A percentile compares a stretch with the other conserved stretches of the same genome.
phyloP scores from a whole-genome alignment of 2,888 invertebrate genomes.

The Drosophila aldrichi region DNA sequence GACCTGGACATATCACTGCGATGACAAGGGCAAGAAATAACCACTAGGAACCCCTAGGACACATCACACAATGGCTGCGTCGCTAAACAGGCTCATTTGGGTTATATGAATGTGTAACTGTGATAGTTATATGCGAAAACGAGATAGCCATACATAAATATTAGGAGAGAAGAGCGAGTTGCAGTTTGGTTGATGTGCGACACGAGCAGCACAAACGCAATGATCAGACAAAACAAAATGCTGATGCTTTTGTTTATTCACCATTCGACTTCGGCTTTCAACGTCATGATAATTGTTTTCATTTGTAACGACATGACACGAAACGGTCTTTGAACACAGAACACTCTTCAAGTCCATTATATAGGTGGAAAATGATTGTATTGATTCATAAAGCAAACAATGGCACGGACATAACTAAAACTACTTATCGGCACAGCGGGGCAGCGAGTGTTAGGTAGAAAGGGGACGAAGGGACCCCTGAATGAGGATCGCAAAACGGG shows the following conservation, averaged over 20 bases:
- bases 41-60: conserved; percentile 10
- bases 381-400: conserved; percentile 66
- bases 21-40: conserved; percentile 16
- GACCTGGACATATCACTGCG: conserved; percentile 8
- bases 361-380: conserved; percentile 72
- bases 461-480: conserved; percentile 8
- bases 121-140: conserved; percentile 4
- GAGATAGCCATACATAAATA: background rate
- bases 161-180: background rate
- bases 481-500: conserved; percentile 4
- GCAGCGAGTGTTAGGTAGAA: conserved; percentile 10
- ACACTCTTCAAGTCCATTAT: conserved; percentile 61
- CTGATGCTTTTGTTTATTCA: conserved; percentile 60
- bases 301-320: conserved; percentile 72
- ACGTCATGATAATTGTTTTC: conserved; percentile 68
- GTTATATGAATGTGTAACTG: conserved; percentile 6
- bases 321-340: conserved; percentile 40
- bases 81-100: conserved; percentile 67
- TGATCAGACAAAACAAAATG: conserved; percentile 18
- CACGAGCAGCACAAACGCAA: conserved; percentile 8
- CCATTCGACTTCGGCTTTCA: conserved; percentile 66
- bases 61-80: conserved; percentile 25
- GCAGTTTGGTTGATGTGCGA: background rate
- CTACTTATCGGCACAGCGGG: conserved; percentile 75
- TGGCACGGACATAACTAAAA: conserved; percentile 52